Evolutionary conservation across 2,888 invertebrate genomes (phyloP).

Genomic region (Mythimna vitellina): DNA sequence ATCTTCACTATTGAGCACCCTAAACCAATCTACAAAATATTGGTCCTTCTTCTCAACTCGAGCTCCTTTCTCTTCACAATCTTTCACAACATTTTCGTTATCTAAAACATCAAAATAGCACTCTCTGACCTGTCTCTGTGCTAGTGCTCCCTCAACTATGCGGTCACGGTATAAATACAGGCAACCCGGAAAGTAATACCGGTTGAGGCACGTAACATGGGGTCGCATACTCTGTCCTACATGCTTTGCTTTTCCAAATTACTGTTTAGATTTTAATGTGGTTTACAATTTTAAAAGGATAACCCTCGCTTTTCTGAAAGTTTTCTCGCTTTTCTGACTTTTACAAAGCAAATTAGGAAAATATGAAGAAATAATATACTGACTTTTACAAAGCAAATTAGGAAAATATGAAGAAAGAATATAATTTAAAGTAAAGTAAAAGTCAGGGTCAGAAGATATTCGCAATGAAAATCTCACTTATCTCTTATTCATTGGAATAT

Average conservation of each 20-base stretch:
- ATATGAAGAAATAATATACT: too few species aligned
- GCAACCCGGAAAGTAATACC: slow-evolving; percentile 63
- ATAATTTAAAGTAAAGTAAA: too few species aligned
- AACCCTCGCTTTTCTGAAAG: neutral
- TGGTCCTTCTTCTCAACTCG: neutral
- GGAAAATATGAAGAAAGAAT: too few species aligned
- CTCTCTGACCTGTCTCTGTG: slow-evolving; percentile 59
- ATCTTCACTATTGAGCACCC: neutral
- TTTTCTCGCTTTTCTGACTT: too few species aligned
- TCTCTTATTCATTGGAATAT: neutral
- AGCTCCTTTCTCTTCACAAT: neutral
- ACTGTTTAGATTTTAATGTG: slow-evolving; percentile 7
- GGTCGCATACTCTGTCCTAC: slow-evolving; percentile 52
- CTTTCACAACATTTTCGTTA: slow-evolving; percentile 19
- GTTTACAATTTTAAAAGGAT: neutral
- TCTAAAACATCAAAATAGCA: slow-evolving; percentile 46
- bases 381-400: too few species aligned
- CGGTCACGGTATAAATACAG: slow-evolving; percentile 75
- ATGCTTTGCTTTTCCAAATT: slow-evolving; percentile 43
- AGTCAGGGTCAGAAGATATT: neutral
- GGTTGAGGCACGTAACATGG: slow-evolving; percentile 47
- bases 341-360: too few species aligned
- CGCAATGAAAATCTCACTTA: neutral
- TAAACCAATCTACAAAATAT: neutral
- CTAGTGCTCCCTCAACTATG: slow-evolving; percentile 78